Conservation (phyloP, 2,888 invertebrate genomes). For the Thera obeliscata region DNA sequence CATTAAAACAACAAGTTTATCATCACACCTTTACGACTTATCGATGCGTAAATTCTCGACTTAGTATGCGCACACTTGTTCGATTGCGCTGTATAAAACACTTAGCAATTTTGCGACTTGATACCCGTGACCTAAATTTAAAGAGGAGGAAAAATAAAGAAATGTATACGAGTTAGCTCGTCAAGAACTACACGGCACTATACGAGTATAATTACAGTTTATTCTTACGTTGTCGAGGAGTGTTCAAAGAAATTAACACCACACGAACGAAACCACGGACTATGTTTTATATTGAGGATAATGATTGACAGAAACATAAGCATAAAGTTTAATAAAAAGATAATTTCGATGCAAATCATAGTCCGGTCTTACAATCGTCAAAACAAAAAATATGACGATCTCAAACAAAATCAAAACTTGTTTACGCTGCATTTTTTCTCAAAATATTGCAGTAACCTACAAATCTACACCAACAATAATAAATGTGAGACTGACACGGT, state of each 20-base stretch:
- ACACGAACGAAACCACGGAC: background rate
- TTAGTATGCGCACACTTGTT: constrained; percentile 49
- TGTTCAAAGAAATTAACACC: background rate
- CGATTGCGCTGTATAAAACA: constrained; percentile 46
- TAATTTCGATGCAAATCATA: background rate
- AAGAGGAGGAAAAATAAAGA: constrained; percentile 49
- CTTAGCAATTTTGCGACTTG: constrained; percentile 45
- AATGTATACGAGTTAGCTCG: constrained; percentile 11
- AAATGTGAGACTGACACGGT: background rate
- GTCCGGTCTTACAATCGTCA: background rate
- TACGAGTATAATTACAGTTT: background rate
- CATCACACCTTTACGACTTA: constrained; percentile 41
- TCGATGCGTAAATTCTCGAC: constrained; percentile 40
- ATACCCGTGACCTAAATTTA: constrained; percentile 56
- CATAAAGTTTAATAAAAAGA: background rate
- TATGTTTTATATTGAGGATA: constrained; percentile 2
- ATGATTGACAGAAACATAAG: background rate
- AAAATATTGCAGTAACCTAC: too few relatives aligned
- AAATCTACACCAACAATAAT: too few relatives aligned
- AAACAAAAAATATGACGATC: background rate
- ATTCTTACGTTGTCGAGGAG: background rate
- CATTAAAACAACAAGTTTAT: constrained; percentile 31
- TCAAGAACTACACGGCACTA: background rate
- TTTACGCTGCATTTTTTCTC: too few relatives aligned
- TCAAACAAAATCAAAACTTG: background rate